Percentiles rank a stretch among this genome's conserved stretches.
Evolutionary conservation across 2,888 invertebrate genomes (phyloP).

Genomic region (Oscheius sp.): DNA sequence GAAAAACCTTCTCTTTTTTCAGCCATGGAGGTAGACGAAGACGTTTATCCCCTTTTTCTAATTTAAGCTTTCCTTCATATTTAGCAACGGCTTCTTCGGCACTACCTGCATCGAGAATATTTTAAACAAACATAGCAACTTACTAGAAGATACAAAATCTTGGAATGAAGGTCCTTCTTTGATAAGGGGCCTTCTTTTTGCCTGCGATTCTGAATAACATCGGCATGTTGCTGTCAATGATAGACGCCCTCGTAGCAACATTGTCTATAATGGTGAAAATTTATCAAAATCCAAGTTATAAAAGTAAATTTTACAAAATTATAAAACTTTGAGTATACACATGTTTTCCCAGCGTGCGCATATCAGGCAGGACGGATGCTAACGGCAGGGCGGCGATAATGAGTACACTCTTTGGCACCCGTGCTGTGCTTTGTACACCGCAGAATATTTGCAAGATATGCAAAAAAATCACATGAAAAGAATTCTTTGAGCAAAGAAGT

Average conservation of each 20-base stretch:
- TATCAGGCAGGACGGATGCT: no score
- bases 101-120: slow-evolving; percentile 38
- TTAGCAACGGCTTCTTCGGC: slow-evolving; percentile 55
- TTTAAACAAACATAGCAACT: not conserved
- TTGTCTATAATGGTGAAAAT: slow-evolving; percentile 1
- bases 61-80: slow-evolving; percentile 57
- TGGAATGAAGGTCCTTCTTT: slow-evolving; percentile 66
- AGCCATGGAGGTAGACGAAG: slow-evolving; percentile 71
- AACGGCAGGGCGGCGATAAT: no score
- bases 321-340: no score
- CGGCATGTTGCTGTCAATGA: slow-evolving; percentile 1
- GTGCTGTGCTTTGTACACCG: no score
- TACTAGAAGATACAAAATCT: slow-evolving; percentile 65
- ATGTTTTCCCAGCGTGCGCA: no score
- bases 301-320: not conserved
- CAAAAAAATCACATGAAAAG: no score
- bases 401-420: no score
- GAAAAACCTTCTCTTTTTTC: slow-evolving; percentile 64
- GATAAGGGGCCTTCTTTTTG: slow-evolving; percentile 31
- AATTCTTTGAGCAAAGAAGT: no score
- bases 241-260: slow-evolving; percentile 9
- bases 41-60: slow-evolving; percentile 63
- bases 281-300: not conserved
- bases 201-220: slow-evolving; percentile 4
- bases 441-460: no score